Percentiles rank a stretch among this genome's conserved stretches.
These are phyloP conservation scores for Sebastes nivosus DNA, from an alignment of 2,797 vertebrate species.

Conservation along the genomic window DNA sequence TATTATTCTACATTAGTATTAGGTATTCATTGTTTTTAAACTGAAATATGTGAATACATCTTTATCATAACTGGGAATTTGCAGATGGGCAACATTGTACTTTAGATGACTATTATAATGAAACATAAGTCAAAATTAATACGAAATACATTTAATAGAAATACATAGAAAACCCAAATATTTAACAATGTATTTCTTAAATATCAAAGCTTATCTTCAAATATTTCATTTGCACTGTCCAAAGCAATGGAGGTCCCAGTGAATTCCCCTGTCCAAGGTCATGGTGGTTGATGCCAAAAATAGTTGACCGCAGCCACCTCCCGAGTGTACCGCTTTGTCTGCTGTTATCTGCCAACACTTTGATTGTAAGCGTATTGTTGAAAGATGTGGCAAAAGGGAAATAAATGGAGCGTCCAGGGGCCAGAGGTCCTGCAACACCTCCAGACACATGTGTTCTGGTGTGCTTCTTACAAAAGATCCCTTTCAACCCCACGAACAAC, in stretches of 20 bases:
- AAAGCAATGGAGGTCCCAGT: slow-evolving; percentile 72
- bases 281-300: slow-evolving; percentile 91
- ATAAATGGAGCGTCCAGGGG: slow-evolving; percentile 70
- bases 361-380: slow-evolving; percentile 89
- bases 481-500: background rate
- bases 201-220: background rate
- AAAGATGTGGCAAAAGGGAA: slow-evolving; percentile 83
- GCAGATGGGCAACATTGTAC: background rate
- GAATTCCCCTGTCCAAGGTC: slow-evolving; percentile 91
- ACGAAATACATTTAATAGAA: slow-evolving; percentile 41
- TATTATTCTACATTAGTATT: background rate
- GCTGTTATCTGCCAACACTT: slow-evolving; percentile 90
- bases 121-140: slow-evolving; percentile 9
- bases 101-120: background rate
- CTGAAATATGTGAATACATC: background rate
- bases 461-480: background rate
- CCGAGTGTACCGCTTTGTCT: slow-evolving; percentile 91
- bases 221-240: slow-evolving; percentile 24
- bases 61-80: background rate
- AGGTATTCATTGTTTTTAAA: background rate
- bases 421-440: slow-evolving; percentile 39
- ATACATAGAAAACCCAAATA: background rate
- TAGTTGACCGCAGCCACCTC: slow-evolving; percentile 84
- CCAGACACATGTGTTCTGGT: slow-evolving; percentile 2
- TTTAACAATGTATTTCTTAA: background rate